These are phyloP conservation scores for Sterrhoptilus dennistouni DNA, from an alignment of 2,113 vertebrate species.

Conservation along the genomic window DNA sequence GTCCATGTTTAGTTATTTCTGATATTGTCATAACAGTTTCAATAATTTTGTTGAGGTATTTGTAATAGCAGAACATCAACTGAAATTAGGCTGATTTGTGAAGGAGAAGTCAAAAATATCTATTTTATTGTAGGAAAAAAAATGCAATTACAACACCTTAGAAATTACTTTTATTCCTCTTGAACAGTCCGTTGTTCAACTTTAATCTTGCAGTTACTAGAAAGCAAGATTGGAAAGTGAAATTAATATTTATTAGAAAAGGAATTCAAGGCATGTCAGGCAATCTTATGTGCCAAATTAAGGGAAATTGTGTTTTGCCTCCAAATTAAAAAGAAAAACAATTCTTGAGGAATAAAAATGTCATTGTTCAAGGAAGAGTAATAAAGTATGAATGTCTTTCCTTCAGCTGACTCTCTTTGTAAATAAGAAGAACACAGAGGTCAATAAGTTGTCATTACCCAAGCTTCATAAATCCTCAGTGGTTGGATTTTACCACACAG, in stretches of 20 bases:
- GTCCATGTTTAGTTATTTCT: not conserved
- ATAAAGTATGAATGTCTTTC: constrained; percentile 31
- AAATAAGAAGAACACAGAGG: constrained; percentile 18
- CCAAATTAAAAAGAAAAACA: constrained; percentile 19
- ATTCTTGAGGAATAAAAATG: constrained; percentile 4
- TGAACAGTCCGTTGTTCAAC: not conserved
- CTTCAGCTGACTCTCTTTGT: not conserved
- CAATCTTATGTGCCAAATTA: not conserved
- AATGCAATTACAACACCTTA: not conserved
- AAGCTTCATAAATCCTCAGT: constrained; percentile 24
- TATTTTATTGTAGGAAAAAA: not conserved
- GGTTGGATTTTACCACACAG: not conserved
- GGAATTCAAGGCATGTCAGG: not conserved
- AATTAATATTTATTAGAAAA: constrained; percentile 11
- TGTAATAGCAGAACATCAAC: not conserved
- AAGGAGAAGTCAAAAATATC: not conserved
- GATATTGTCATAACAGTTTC: not conserved
- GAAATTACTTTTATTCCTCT: not conserved
- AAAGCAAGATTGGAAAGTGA: not conserved
- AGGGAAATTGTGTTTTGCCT: not conserved
- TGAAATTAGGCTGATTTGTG: not conserved
- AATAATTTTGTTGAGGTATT: not conserved
- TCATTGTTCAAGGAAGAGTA: constrained; percentile 22
- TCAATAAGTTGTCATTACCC: constrained; percentile 30
- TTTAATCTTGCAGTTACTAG: not conserved